Percentiles rank a stretch among this genome's conserved stretches.
Conservation (phyloP, 2,113 vertebrate species). For the Otocyon megalotis region DNA sequence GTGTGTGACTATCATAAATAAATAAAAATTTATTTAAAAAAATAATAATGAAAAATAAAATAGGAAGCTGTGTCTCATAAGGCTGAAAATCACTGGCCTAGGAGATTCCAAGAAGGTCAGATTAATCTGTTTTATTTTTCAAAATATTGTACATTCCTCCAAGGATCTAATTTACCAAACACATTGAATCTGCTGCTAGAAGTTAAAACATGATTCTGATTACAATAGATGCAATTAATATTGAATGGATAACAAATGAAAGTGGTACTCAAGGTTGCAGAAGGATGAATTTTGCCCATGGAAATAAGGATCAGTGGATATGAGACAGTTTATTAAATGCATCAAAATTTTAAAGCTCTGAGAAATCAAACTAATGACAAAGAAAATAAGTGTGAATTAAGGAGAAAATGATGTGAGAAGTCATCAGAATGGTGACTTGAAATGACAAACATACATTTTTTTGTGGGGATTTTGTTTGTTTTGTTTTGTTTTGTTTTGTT, state of each 20-base stretch:
- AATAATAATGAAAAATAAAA: too few species aligned
- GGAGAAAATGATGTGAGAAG: not conserved
- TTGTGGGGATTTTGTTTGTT: not conserved
- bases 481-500: not conserved
- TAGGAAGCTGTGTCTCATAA: not conserved
- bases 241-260: conserved; percentile 68
- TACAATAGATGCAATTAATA: conserved; percentile 61
- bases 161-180: conserved; percentile 71
- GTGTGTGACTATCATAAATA: too few species aligned
- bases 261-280: conserved; percentile 11
- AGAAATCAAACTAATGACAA: not conserved
- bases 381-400: conserved; percentile 6
- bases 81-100: conserved; percentile 32
- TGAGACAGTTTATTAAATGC: conserved; percentile 5
- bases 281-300: conserved; percentile 50
- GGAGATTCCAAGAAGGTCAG: conserved; percentile 52
- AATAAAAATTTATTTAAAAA: too few species aligned
- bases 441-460: not conserved
- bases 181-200: conserved; percentile 9
- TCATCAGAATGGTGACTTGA: not conserved
- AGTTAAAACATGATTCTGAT: conserved; percentile 61
- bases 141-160: conserved; percentile 19
- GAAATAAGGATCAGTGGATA: conserved; percentile 34
- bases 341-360: not conserved
- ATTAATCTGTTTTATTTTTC: conserved; percentile 54